Conservation (phyloP, 2,797 vertebrate genomes). For the Phalloptychus januarius region DNA sequence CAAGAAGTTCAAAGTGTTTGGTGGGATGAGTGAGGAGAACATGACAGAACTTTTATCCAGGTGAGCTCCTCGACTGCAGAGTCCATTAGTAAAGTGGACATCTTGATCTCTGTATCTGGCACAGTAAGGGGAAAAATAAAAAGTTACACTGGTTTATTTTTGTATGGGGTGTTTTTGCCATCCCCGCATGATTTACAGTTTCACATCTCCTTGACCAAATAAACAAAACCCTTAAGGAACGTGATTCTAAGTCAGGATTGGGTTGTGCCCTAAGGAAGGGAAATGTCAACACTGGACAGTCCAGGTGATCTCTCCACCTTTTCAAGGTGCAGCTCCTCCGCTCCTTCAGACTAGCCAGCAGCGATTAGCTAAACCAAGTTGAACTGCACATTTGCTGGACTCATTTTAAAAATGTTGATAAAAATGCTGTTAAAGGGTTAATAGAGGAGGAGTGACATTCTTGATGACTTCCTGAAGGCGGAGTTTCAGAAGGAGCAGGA, state of each 20-base stretch:
- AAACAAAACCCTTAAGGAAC: not conserved
- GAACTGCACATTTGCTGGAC: too few relatives aligned
- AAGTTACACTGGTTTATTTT: too few relatives aligned
- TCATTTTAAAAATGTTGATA: too few relatives aligned
- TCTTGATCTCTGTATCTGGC: not conserved
- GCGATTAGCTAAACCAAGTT: too few relatives aligned
- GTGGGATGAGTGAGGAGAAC: conserved; percentile 99
- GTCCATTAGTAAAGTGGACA: not conserved
- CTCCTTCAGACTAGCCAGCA: too few relatives aligned
- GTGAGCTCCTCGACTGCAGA: conserved; percentile 59
- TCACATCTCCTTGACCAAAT: not conserved
- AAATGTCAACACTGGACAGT: not conserved
- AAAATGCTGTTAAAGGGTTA: too few relatives aligned
- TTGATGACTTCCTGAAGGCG: too few relatives aligned
- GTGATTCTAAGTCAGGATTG: not conserved
- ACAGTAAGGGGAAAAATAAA: not conserved
- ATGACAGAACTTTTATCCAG: conserved; percentile 99
- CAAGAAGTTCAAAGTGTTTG: conserved; percentile 99
- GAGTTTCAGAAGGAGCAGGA: too few relatives aligned
- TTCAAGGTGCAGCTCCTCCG: too few relatives aligned
- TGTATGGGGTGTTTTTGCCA: too few relatives aligned
- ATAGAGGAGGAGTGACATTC: too few relatives aligned
- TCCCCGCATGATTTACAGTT: not conserved
- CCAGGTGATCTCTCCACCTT: too few relatives aligned
- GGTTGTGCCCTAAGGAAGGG: not conserved